Percentiles rank a stretch among this genome's conserved stretches.
phyloP scores from a whole-genome alignment of 1,140 invertebrate species.

The Chrysomallon squamiferum region DNA sequence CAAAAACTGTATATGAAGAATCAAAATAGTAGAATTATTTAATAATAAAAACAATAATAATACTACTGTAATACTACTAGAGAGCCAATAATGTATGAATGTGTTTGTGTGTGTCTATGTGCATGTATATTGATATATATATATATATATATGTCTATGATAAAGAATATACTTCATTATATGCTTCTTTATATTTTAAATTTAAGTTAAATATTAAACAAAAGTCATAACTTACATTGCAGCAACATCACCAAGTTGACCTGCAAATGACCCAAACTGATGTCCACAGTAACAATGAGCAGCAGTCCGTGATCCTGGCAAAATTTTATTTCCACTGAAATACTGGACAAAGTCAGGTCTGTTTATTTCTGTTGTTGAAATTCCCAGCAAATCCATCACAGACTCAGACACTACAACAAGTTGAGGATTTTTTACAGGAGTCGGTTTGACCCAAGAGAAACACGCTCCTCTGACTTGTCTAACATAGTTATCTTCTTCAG shows the following conservation, averaged over 20 bases:
- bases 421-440: conserved; percentile 65
- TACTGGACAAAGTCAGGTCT: conserved; percentile 70
- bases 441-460: conserved; percentile 69
- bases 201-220: too few relatives aligned
- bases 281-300: conserved; percentile 77
- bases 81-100: too few relatives aligned
- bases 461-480: conserved; percentile 52
- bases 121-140: too few relatives aligned
- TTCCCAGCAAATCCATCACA: conserved; percentile 64
- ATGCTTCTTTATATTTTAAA: too few relatives aligned
- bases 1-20: too few relatives aligned
- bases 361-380: conserved; percentile 64
- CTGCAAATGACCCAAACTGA: conserved; percentile 74
- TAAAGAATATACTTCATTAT: too few relatives aligned
- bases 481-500: conserved; percentile 67
- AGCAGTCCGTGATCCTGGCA: conserved; percentile 55
- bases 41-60: too few relatives aligned
- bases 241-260: conserved; percentile 73
- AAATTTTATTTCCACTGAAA: conserved; percentile 64
- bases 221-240: conserved; percentile 63
- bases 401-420: conserved; percentile 68
- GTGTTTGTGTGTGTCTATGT: too few relatives aligned
- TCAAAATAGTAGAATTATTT: too few relatives aligned
- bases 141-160: too few relatives aligned
- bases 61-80: too few relatives aligned